Base-by-base conservation (phyloP, 2,888 invertebrate species). In the Chromoteleia sp. region DNA sequence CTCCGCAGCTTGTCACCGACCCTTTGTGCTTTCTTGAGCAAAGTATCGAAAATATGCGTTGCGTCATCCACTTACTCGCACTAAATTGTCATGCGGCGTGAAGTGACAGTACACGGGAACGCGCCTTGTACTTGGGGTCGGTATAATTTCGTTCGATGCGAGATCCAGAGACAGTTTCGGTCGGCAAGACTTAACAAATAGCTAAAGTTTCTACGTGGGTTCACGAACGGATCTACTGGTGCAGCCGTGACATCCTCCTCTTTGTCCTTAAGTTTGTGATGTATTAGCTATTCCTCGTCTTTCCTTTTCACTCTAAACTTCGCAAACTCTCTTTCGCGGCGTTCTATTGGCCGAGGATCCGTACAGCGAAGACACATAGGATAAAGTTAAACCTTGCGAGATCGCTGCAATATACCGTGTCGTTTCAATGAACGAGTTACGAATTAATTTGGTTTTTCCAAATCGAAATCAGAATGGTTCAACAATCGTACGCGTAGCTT, bases 221-320 rank as follows among this genome's bases (percentile, higher is more conserved):
- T 84, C 85, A 83, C 84, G 77, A 85, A 85, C 85, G 89, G 89
- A 89, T 90, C 88, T 90, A 86, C 87, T 86, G 86, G 84, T 83
- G 85, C 84, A 84, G 81, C 88, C 85, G 85, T 90, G 88, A 88
- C 91, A 89, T 90, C 90, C 91, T 91, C 86, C 89, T 89, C 91
- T 90, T 91, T 91, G 91, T 91, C 86, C 85, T 85, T 86, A 91
- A 91, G 89, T 91, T 91, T 90, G 89, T 91, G 90, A 91, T 91
- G 89, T 91, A 91, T 91, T 91, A 91, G 90, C 89, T 86, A 89
- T 87, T 86, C 87, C 86, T 84, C 65, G 82, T 80, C 74, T 83
- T 81, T 82, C 78, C 81, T 75, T 74, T 79, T 71, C 68, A 77
- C 80, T 79, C 54, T 30, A 45, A 50, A 70, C 80, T 82, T 78